Evolutionary conservation across 1,140 invertebrate genomes (phyloP).

Genomic region (Drosophila kanapiae): DNA sequence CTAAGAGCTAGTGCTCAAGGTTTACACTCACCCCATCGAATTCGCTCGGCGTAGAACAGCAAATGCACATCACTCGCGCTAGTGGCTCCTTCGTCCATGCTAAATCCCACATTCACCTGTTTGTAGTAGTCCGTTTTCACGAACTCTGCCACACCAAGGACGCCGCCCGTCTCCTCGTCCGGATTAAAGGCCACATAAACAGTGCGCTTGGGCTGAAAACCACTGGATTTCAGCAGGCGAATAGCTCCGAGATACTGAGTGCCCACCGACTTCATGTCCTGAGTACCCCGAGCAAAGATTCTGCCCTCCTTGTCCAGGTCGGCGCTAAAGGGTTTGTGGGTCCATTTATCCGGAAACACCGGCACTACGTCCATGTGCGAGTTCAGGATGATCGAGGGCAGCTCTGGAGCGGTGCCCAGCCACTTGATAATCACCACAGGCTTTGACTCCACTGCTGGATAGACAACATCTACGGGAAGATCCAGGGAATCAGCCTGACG

Average conservation of each 20-base stretch:
- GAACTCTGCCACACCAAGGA: constrained; percentile 93
- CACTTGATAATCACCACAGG: constrained; percentile 92
- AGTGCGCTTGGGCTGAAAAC: constrained; percentile 88
- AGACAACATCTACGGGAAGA: constrained; percentile 87
- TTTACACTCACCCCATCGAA: constrained; percentile 88
- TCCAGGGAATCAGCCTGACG: constrained; percentile 88
- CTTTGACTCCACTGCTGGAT: constrained; percentile 85
- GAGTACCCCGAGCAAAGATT: constrained; percentile 92
- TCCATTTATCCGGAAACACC: constrained; percentile 89
- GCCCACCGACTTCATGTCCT: constrained; percentile 87
- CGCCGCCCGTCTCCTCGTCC: constrained; percentile 96
- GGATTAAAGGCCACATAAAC: constrained; percentile 93
- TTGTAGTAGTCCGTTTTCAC: constrained; percentile 92
- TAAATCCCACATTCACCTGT: constrained; percentile 94
- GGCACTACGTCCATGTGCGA: constrained; percentile 96
- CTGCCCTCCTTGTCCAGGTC: constrained; percentile 90
- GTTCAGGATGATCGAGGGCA: constrained; percentile 91
- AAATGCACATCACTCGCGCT: constrained; percentile 88
- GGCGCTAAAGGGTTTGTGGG: constrained; percentile 90
- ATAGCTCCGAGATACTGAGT: constrained; percentile 87
- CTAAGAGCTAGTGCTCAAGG: not conserved
- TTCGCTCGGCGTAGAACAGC: constrained; percentile 92
- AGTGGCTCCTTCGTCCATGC: constrained; percentile 93
- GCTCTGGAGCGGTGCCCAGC: constrained; percentile 88
- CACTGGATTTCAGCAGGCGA: constrained; percentile 87